Evolutionary conservation across 1,140 invertebrate genomes (phyloP), one percentile per base, ranked within the genome.

Genomic region (Harpegnathos saltator): DNA sequence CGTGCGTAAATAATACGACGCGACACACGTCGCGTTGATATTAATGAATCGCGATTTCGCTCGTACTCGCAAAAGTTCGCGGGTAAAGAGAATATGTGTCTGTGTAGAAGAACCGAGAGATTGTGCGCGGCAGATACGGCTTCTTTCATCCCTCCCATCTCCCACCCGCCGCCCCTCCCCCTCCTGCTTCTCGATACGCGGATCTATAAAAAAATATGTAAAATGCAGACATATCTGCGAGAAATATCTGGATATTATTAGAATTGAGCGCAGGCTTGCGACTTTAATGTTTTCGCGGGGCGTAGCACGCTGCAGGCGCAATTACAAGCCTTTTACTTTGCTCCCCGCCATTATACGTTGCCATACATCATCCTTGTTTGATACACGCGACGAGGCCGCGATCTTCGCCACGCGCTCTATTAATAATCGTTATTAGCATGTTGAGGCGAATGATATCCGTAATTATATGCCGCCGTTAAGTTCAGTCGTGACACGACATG

Each of bases 391-490:
- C 71, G 62, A 68, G 29, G 62, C 3, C 68, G 52, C 77, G 84
- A 85, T 72, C 84, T 86, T 82, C 54, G 38, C 75, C 77, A 68
- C 59, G 48, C 56, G 82, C 58, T 77, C 85, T 86, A 82, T 87
- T 87, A 68, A 77, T 85, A 68, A 65, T 65, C 69, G 66, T 83
- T 86, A 86, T 87, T 86, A 87, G 68, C 50, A 72, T 69, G 68
- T 83, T 61, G 68, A 84, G 61, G 26, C n/a, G 33, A 73, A 75
- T 86, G 74, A 73, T 73, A 81, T 83, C 82, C 73, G 68, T 86
- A 87, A 87, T 86, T 87, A 87, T 63, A 56, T 85, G 71, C 54
- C n/a, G 1, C 14, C 56, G 62, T 48, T 86, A 78, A 86, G 77
- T 86, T 71, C 83, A 86, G 68, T 80, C 50, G 50, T 68, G 75